Evolutionary conservation across 2,113 vertebrate species (phyloP), one percentile per base, ranked within the genome.

Genomic region (Xenopus laevis): DNA sequence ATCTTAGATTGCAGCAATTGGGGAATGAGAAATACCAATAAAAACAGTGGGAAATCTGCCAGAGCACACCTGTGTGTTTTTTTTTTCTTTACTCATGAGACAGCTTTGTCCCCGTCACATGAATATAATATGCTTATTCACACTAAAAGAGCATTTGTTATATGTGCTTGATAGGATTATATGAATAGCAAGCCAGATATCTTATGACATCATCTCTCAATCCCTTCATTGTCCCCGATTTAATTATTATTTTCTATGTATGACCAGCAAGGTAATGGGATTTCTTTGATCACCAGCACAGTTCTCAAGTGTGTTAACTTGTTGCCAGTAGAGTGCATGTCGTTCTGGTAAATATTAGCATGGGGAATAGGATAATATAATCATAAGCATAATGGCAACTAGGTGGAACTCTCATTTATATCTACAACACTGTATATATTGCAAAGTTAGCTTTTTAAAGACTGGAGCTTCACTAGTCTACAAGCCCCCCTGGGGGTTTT

Each of bases 31-130:
- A 79, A 74, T 74, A 74, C 44, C 71, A 79, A 20, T 80, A 68
- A 78, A 86, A 84, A 78, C 79, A 83, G 55, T 1, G 66, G 77
- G 78, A 68, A 72, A 72, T n/a, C 74, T 79, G 64, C 75, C 79
- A 81, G 77, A 66, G 59, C 78, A 80, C 82, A 84, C 80, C 73
- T 84, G 79, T 78, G 53, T 55, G 53, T 7, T 16, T 63, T 81
- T 16, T 63, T 81, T 33, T 64, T 75, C 75, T 79, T 78, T 79
- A 57, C 44, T 77, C 69, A 65, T 78, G 70, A 74, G 80, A 68
- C 78, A 74, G 65, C 72, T 73, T 70, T 70, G 45, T 80, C 79
- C 64, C 71, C 7, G 40, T 12, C 71, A 23, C 27, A 16, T 18
- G 58, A 63, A 58, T 73, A 50, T 66, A 66, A 73, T 73, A 65